Conservation (phyloP, 2,888 invertebrate species). For the Caenorhabditis sp. region DNA sequence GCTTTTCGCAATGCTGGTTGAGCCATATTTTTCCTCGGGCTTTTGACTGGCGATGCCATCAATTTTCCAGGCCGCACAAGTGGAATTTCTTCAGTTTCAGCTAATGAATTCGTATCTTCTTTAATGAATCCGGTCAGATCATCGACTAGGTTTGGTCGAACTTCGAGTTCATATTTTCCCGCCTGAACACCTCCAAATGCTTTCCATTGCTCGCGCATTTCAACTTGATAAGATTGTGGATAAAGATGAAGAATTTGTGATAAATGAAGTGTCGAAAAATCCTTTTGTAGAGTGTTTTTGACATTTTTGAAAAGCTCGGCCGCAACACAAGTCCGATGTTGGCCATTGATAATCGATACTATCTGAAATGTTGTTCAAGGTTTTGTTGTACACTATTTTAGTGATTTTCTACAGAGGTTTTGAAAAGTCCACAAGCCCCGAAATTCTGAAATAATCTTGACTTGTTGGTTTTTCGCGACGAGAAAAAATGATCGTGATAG, state of each 20-base stretch:
- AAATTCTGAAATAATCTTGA: too few relatives aligned
- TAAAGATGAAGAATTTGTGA: constrained; percentile 39
- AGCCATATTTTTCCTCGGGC: constrained; percentile 19
- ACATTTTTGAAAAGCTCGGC: constrained; percentile 27
- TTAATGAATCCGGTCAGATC: constrained; percentile 28
- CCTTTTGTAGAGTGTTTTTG: constrained; percentile 16
- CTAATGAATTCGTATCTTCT: constrained; percentile 1
- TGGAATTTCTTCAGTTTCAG: constrained; percentile 10
- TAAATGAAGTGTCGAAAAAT: constrained; percentile 20
- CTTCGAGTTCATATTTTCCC: constrained; percentile 27
- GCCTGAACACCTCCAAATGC: constrained; percentile 17
- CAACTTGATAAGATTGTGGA: constrained; percentile 28
- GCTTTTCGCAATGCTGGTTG: constrained; percentile 19
- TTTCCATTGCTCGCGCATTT: constrained; percentile 23
- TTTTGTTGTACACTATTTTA: not conserved
- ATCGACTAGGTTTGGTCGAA: constrained; percentile 26
- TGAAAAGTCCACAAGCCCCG: too few relatives aligned
- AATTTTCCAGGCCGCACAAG: constrained; percentile 23
- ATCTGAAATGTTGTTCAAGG: constrained; percentile 16
- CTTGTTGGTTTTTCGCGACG: too few relatives aligned
- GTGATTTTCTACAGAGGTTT: not conserved
- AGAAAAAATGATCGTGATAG: too few relatives aligned
- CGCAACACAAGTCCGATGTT: constrained; percentile 17
- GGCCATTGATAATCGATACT: constrained; percentile 14
- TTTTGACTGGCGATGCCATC: constrained; percentile 28